Conservation (phyloP, 2,797 vertebrate genomes). For the Cossypha polioptera region DNA sequence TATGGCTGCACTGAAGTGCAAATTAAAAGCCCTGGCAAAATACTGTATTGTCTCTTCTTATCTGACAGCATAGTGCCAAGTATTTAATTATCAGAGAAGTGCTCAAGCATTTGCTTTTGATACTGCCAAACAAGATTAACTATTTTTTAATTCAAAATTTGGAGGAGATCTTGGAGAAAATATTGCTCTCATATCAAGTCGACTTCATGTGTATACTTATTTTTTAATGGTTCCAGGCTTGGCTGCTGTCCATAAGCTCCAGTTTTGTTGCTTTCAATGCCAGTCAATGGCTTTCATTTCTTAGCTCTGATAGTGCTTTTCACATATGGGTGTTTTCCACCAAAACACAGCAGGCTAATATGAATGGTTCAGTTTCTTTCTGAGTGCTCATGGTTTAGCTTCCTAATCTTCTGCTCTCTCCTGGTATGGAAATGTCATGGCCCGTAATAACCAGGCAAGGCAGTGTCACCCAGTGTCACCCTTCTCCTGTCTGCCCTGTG, state of each 20-base stretch:
- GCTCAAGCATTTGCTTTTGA: background rate
- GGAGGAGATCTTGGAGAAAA: background rate
- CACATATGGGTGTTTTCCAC: background rate
- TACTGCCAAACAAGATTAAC: background rate
- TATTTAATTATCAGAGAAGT: background rate
- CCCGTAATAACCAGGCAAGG: background rate
- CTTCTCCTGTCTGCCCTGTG: background rate
- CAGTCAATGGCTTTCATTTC: background rate
- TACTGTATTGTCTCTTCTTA: background rate
- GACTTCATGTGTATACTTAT: background rate
- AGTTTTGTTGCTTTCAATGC: background rate
- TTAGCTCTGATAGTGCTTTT: background rate
- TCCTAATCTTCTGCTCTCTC: background rate
- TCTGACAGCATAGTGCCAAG: background rate
- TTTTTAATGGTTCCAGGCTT: background rate
- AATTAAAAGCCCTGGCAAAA: background rate
- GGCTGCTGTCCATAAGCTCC: background rate
- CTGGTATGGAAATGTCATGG: background rate
- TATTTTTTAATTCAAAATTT: background rate
- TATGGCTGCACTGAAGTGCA: background rate
- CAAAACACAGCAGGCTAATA: background rate
- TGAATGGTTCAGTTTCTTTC: background rate
- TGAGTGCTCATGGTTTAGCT: background rate
- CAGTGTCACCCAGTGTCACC: background rate
- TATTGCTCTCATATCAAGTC: background rate